Conservation (phyloP, 2,113 vertebrate species). For the Phalacrocorax brasilianus region DNA sequence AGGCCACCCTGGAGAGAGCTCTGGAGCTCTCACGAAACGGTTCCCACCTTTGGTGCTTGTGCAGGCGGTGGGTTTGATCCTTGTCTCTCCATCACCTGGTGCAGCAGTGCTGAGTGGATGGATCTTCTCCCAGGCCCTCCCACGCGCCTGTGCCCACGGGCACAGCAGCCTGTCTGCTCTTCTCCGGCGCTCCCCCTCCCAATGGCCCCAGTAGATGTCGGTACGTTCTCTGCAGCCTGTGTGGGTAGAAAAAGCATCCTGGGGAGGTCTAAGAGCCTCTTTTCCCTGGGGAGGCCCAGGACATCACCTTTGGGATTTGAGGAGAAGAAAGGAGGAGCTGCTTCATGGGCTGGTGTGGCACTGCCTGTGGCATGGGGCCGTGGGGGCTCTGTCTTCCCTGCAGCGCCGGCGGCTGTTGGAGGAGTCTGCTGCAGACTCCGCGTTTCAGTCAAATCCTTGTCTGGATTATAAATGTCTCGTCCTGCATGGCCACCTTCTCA, state of each 20-base stretch:
- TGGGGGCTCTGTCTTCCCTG: not conserved
- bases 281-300: not conserved
- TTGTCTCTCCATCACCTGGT: rapidly evolving
- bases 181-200: not conserved
- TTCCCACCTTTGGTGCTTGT: not conserved
- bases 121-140: not conserved
- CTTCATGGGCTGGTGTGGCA: rapidly evolving
- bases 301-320: not conserved
- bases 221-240: not conserved
- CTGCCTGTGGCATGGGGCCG: too few relatives aligned
- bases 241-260: not conserved
- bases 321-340: not conserved
- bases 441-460: not conserved
- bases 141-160: rapidly evolving
- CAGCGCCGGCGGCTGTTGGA: not conserved
- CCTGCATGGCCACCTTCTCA: not conserved
- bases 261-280: not conserved
- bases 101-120: rapidly evolving
- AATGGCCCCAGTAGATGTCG: rapidly evolving
- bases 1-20: not conserved
- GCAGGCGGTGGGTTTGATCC: not conserved
- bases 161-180: not conserved
- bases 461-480: not conserved
- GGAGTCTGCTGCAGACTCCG: rapidly evolving
- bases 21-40: not conserved